Conservation (phyloP, 2,888 invertebrate genomes). For the Automeris io region DNA sequence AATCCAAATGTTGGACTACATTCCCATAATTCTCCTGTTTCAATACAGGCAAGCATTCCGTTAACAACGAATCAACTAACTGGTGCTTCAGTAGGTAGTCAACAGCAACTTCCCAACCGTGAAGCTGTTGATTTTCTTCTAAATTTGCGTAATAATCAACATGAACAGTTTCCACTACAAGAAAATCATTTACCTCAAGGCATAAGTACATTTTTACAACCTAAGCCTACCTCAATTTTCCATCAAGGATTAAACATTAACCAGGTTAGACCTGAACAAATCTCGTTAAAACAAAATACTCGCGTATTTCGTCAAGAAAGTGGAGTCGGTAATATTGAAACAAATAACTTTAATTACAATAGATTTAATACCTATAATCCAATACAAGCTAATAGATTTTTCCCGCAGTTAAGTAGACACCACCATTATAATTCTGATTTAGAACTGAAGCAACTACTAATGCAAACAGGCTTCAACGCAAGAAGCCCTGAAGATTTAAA, state of each 20-base stretch:
- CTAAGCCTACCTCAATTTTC: slow-evolving; percentile 39
- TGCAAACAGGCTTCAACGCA: slow-evolving; percentile 80
- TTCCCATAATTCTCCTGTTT: slow-evolving; percentile 50
- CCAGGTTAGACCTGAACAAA: slow-evolving; percentile 42
- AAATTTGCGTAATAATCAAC: slow-evolving; percentile 61
- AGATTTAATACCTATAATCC: slow-evolving; percentile 53
- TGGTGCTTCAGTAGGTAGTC: slow-evolving; percentile 33
- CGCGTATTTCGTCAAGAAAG: slow-evolving; percentile 76
- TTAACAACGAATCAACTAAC: slow-evolving; percentile 15
- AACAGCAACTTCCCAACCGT: slow-evolving; percentile 76
- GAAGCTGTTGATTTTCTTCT: slow-evolving; percentile 75
- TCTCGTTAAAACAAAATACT: slow-evolving; percentile 50
- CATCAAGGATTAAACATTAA: slow-evolving; percentile 51
- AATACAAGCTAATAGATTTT: slow-evolving; percentile 45
- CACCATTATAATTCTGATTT: slow-evolving; percentile 61
- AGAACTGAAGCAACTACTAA: slow-evolving; percentile 80
- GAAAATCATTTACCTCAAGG: slow-evolving; percentile 69
- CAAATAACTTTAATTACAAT: slow-evolving; percentile 64
- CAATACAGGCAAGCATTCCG: slow-evolving; percentile 70
- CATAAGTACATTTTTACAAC: slow-evolving; percentile 55
- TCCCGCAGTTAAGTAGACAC: slow-evolving; percentile 38
- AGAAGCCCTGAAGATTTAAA: slow-evolving; percentile 84
- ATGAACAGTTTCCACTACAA: slow-evolving; percentile 64
- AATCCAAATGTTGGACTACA: slow-evolving; percentile 38
- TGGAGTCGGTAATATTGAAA: slow-evolving; percentile 80